A percentile compares a stretch with the other conserved stretches of the same genome.
phyloP scores from a whole-genome alignment of 2,888 invertebrate species.

The Dione vanillae region DNA sequence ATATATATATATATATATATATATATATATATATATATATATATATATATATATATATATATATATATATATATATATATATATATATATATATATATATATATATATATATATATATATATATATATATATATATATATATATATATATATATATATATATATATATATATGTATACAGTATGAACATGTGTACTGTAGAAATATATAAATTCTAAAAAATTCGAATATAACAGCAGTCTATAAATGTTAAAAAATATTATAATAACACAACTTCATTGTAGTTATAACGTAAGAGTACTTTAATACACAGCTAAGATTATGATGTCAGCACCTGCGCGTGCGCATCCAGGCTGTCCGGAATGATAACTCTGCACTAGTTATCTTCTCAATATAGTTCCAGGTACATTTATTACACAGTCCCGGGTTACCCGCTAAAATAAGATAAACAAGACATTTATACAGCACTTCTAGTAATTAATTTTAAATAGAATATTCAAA shows the following conservation, averaged over 20 bases:
- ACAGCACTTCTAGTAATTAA: neutral
- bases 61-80: no score
- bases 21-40: no score
- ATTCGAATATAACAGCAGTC: no score
- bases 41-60: no score
- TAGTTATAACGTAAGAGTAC: neutral
- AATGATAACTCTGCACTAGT: slow-evolving; percentile 26
- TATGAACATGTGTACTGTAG: no score
- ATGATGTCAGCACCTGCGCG: slow-evolving; percentile 26
- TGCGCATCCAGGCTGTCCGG: slow-evolving; percentile 25
- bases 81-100: no score
- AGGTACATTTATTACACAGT: slow-evolving; percentile 19
- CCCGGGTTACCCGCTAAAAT: slow-evolving; percentile 14
- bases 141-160: neutral
- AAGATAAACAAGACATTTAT: slow-evolving; percentile 8
- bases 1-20: no score
- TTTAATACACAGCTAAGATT: slow-evolving; percentile 8
- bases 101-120: no score
- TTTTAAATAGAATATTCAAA: no score
- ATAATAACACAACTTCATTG: no score
- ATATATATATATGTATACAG: neutral
- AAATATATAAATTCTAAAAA: neutral
- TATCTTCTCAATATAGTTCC: slow-evolving; percentile 28
- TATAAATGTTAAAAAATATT: no score
- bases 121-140: no score